These are phyloP conservation scores for Menura novaehollandiae DNA, from an alignment of 2,113 vertebrate species.

Conservation along the genomic window DNA sequence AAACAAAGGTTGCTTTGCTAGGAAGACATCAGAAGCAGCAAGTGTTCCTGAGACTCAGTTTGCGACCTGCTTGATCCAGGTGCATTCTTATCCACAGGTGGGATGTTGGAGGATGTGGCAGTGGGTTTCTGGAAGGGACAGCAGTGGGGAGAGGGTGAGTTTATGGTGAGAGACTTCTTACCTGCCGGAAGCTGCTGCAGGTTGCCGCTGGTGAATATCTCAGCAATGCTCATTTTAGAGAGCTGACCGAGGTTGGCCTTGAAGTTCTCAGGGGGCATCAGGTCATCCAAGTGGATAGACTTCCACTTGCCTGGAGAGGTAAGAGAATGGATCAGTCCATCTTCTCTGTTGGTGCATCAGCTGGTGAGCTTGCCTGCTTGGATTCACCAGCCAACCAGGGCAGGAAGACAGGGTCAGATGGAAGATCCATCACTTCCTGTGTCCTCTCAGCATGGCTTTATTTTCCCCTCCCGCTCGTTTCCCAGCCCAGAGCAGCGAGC, in stretches of 20 bases:
- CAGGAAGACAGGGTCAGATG: not conserved
- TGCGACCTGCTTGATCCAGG: not conserved
- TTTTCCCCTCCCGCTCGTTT: not conserved
- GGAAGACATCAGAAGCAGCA: not conserved
- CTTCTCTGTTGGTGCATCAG: not conserved
- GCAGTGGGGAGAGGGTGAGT: not conserved
- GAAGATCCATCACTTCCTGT: not conserved
- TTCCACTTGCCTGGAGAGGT: conserved; percentile 11
- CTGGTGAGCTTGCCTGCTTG: not conserved
- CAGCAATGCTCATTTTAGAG: not conserved
- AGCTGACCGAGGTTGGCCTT: not conserved
- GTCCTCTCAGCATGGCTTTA: too few species aligned
- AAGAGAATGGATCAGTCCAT: not conserved
- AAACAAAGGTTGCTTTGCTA: not conserved
- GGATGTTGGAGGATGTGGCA: not conserved
- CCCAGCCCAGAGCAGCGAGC: not conserved
- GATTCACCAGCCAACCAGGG: not conserved
- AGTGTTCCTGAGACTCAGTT: not conserved
- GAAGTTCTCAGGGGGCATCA: not conserved
- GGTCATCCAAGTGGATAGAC: conserved; percentile 39
- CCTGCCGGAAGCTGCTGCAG: not conserved
- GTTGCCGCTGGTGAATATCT: not conserved
- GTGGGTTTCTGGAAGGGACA: not conserved
- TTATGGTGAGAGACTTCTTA: not conserved
- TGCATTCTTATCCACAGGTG: not conserved